phyloP scores from a whole-genome alignment of 2,888 invertebrate genomes.

The Aelia acuminata region DNA sequence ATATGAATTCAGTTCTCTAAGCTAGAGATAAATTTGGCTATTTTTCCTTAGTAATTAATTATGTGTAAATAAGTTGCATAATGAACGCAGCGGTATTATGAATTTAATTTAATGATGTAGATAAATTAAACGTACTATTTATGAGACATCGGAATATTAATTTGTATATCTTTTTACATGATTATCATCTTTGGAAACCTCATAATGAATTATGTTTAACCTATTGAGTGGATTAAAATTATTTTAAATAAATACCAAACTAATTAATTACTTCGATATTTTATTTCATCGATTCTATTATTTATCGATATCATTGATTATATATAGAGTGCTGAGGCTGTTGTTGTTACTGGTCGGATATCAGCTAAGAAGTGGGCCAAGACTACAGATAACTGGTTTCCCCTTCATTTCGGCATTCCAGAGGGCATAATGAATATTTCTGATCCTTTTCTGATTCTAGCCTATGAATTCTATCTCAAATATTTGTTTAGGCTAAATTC shows the following conservation, averaged over 20 bases:
- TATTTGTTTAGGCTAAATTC: not conserved
- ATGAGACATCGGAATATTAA: too few relatives aligned
- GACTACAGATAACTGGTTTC: not conserved
- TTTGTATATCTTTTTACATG: too few relatives aligned
- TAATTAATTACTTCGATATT: not conserved
- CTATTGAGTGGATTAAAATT: not conserved
- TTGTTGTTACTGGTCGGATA: not conserved
- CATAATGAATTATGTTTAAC: too few relatives aligned
- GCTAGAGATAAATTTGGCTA: too few relatives aligned
- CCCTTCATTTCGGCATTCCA: not conserved
- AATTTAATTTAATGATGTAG: too few relatives aligned
- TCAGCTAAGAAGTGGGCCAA: conserved; percentile 1
- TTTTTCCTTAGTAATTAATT: too few relatives aligned
- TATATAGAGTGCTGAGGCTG: not conserved
- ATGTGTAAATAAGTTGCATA: too few relatives aligned
- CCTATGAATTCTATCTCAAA: not conserved
- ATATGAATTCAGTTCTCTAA: too few relatives aligned
- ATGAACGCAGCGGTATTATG: too few relatives aligned
- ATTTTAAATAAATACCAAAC: not conserved
- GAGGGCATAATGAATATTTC: not conserved
- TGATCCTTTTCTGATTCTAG: not conserved
- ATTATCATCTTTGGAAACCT: too few relatives aligned
- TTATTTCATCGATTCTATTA: not conserved
- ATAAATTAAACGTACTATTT: too few relatives aligned
- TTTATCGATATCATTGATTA: not conserved